Percentiles rank a stretch among this genome's conserved stretches.
phyloP scores from a whole-genome alignment of 2,797 vertebrate species.

The Tiaroga cobitis region DNA sequence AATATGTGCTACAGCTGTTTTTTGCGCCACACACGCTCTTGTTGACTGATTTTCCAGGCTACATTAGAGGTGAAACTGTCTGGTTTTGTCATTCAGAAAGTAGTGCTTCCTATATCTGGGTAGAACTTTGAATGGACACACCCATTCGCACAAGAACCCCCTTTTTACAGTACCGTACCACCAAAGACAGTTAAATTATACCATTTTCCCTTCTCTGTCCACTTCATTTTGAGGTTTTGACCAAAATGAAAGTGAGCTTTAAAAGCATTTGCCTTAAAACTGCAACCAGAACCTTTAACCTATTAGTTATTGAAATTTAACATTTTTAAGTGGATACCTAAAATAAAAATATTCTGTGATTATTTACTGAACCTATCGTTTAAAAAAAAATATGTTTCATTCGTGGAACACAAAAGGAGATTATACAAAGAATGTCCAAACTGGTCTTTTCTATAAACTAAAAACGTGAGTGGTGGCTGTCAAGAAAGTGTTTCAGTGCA shows the following conservation, averaged over 20 bases:
- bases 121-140: conserved; percentile 64
- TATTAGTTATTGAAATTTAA: conserved; percentile 17
- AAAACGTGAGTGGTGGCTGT: background rate
- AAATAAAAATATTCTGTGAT: conserved; percentile 5
- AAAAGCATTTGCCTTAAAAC: conserved; percentile 36
- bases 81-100: conserved; percentile 78
- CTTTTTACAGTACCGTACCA: conserved; percentile 74
- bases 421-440: background rate
- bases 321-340: background rate
- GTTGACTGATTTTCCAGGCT: conserved; percentile 78
- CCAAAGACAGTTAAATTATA: conserved; percentile 85
- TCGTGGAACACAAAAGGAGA: background rate
- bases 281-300: background rate
- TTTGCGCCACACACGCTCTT: conserved; percentile 27
- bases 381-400: background rate
- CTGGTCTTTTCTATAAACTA: background rate
- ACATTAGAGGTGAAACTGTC: conserved; percentile 73
- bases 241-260: conserved; percentile 52
- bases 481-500: background rate
- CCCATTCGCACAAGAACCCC: conserved; percentile 42
- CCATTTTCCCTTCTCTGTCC: conserved; percentile 40
- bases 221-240: conserved; percentile 36
- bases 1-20: conserved; percentile 46
- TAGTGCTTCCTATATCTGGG: conserved; percentile 67
- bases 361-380: background rate